Base-by-base conservation (phyloP, 1,140 invertebrate genomes). In the Sycophaga agraensis region DNA sequence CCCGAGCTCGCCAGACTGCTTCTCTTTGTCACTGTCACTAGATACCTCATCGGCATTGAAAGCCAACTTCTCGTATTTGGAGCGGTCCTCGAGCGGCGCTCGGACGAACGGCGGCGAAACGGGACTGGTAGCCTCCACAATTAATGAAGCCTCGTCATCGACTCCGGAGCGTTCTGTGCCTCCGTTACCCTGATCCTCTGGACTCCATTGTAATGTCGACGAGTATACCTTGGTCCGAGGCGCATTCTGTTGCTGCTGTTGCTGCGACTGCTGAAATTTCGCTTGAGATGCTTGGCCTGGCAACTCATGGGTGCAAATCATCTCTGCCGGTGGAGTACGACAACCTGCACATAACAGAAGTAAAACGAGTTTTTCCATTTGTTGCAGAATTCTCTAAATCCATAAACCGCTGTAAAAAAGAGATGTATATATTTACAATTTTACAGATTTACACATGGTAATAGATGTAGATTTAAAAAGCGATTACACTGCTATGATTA, bases 21-120 rank as follows among this genome's bases (percentile, higher is more conserved):
- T 66, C 35, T 73, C 82, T 6, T 84, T 83, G 55, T 85, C 82
- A 55, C 78, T 80, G 59, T 87, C 86, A 3, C 87, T 87, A 17
- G 85, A 87, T 5, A 84, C 72, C 46, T 84, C 84, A 59, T 86
- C 88, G 0, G 72, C 73, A 49, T 82, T 83, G 65, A 82, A 82
- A 2, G 84, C 82, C n/a, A 91, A 74, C 69, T 91, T 91, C 66
- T 91, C 89, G 68, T 91, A 91, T 66, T 91, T 91, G n/a, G 89
- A 90, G 12, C 89, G 80, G 75, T 91, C 88, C 66, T 91, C 88
- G 0, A 87, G 64, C 0, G 88, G 88, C 0, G 85, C 82, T 63
- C 84, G 84, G 0, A 87, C 84, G 68, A 88, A 90, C 1, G 80
- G 80, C 2, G 82, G 82, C 3, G 54, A 51, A 19, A 53, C 28